phyloP scores from a whole-genome alignment of 2,888 invertebrate genomes.

The Agrochola circellaris region DNA sequence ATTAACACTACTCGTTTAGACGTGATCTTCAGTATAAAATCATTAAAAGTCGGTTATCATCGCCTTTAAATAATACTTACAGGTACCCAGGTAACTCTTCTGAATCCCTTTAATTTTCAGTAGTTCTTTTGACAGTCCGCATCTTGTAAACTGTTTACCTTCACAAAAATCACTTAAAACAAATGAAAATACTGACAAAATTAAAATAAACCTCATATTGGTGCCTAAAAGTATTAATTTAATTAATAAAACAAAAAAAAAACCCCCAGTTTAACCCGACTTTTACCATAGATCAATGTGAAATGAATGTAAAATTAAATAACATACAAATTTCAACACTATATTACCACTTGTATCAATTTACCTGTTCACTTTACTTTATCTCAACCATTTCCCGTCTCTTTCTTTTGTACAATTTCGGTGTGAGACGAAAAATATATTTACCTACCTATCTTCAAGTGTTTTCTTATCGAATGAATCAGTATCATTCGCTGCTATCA shows the following conservation, averaged over 20 bases:
- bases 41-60: too few relatives aligned
- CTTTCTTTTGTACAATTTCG: conserved; percentile 1
- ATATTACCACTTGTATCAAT: neutral
- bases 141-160: conserved; percentile 76
- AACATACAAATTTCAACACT: neutral
- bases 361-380: conserved; percentile 7
- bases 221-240: too few relatives aligned
- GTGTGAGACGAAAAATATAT: neutral
- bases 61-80: conserved; percentile 71
- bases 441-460: conserved; percentile 22
- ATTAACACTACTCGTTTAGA: too few relatives aligned
- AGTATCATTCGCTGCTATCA: neutral
- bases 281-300: neutral
- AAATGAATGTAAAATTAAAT: neutral
- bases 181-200: conserved; percentile 12
- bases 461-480: conserved; percentile 10
- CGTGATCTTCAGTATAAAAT: too few relatives aligned
- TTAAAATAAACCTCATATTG: conserved; percentile 24
- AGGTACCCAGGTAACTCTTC: conserved; percentile 78
- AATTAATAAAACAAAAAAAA: neutral
- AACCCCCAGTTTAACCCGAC: neutral
- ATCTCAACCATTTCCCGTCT: neutral
- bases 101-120: conserved; percentile 69
- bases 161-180: conserved; percentile 52
- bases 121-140: conserved; percentile 73